Conservation (phyloP, 2,888 invertebrate genomes). For the Andrena camellia region DNA sequence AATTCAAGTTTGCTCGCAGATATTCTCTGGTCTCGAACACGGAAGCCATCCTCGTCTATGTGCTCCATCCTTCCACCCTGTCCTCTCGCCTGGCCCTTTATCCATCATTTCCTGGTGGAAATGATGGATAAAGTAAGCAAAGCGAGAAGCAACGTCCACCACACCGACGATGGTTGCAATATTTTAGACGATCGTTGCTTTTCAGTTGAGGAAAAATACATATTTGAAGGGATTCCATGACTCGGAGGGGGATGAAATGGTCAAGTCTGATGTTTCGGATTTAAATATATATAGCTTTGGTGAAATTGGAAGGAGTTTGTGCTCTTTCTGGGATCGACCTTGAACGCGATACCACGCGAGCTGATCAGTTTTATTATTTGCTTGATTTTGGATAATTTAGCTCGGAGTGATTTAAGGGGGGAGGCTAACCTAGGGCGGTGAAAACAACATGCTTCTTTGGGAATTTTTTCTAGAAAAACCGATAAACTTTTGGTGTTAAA, state of each 20-base stretch:
- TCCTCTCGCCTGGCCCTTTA: constrained; percentile 9
- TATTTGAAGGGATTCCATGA: constrained; percentile 7
- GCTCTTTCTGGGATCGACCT: not conserved
- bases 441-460: no score
- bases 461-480: no score
- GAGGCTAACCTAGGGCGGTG: no score
- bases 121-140: constrained; percentile 49
- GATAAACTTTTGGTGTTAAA: no score
- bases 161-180: constrained; percentile 11
- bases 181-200: constrained; percentile 23
- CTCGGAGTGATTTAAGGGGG: no score
- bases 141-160: constrained; percentile 7
- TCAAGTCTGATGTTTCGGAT: not conserved
- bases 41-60: constrained; percentile 71
- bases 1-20: constrained; percentile 78
- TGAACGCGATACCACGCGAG: not conserved
- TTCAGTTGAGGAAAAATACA: not conserved
- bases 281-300: no score
- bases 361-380: no score
- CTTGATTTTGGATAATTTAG: no score
- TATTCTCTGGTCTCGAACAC: constrained; percentile 76
- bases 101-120: constrained; percentile 7
- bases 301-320: not conserved
- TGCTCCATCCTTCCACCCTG: constrained; percentile 11
- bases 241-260: constrained; percentile 7